Evolutionary conservation across 2,797 vertebrate genomes (phyloP).

Genomic region (Ctenosaura bakeri): DNA sequence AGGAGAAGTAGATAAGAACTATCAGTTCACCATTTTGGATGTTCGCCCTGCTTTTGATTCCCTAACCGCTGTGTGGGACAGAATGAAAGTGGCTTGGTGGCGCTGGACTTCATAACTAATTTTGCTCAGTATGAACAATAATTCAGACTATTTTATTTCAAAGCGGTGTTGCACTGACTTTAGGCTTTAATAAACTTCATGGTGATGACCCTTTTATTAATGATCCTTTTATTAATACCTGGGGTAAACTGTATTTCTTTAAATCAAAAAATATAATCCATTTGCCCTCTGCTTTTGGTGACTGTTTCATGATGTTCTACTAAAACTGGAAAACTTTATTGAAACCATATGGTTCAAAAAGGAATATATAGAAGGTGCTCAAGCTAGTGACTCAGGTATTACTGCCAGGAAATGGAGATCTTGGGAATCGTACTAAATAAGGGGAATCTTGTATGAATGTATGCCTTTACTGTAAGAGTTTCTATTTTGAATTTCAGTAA

Average conservation of each 20-base stretch:
- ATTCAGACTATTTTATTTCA: constrained; percentile 47
- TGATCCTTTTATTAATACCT: constrained; percentile 31
- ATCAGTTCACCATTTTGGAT: constrained; percentile 94
- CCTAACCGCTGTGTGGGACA: constrained; percentile 91
- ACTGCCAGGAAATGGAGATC: background rate
- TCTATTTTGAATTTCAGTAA: constrained; percentile 16
- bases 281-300: background rate
- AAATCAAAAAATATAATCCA: constrained; percentile 53
- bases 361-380: background rate
- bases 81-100: constrained; percentile 96
- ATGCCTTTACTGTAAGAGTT: constrained; percentile 16
- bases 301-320: constrained; percentile 34
- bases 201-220: constrained; percentile 30
- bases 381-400: background rate
- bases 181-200: constrained; percentile 25
- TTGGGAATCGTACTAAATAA: background rate
- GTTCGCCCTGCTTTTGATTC: constrained; percentile 96
- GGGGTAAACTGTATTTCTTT: background rate
- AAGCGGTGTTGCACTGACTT: constrained; percentile 16
- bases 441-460: constrained; percentile 1
- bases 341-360: background rate
- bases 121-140: background rate
- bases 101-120: constrained; percentile 90
- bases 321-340: constrained; percentile 40
- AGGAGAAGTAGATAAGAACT: constrained; percentile 87